phyloP scores from a whole-genome alignment of 2,113 vertebrate genomes.

The Nothocercus nigrocapillus region DNA sequence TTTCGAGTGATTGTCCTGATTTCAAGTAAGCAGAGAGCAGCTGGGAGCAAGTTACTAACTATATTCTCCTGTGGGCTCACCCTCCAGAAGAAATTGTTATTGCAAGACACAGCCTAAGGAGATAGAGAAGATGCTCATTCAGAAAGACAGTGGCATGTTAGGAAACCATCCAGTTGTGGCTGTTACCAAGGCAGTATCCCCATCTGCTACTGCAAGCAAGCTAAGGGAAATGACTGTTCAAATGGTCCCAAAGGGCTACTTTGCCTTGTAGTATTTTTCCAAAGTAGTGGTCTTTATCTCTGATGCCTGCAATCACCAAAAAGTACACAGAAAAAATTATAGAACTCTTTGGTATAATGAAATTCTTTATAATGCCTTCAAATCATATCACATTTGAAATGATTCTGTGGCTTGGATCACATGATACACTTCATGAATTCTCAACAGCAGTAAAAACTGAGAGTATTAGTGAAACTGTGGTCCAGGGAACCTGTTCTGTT shows the following conservation, averaged over 20 bases:
- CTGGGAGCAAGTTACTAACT: background rate
- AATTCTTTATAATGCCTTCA: conserved; percentile 25
- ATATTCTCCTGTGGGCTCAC: background rate
- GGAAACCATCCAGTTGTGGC: background rate
- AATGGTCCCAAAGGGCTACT: background rate
- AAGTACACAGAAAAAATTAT: background rate
- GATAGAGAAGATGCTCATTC: background rate
- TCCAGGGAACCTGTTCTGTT: background rate
- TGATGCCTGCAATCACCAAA: background rate
- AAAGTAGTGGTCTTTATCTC: background rate
- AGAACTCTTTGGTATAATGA: background rate
- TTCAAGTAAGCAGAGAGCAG: background rate
- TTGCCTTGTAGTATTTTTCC: background rate
- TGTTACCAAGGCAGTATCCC: background rate
- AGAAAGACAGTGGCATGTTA: background rate
- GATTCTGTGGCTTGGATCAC: background rate
- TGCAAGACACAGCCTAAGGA: background rate
- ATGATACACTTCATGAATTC: conserved; percentile 3
- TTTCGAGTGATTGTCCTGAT: background rate
- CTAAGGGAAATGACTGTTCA: background rate
- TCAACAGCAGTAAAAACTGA: conserved; percentile 38
- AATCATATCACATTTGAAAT: background rate
- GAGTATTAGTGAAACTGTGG: background rate
- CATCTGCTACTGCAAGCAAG: background rate
- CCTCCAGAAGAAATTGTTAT: background rate